Evolutionary conservation across 2,888 invertebrate genomes (phyloP).

Genomic region (Epirrita christyi): DNA sequence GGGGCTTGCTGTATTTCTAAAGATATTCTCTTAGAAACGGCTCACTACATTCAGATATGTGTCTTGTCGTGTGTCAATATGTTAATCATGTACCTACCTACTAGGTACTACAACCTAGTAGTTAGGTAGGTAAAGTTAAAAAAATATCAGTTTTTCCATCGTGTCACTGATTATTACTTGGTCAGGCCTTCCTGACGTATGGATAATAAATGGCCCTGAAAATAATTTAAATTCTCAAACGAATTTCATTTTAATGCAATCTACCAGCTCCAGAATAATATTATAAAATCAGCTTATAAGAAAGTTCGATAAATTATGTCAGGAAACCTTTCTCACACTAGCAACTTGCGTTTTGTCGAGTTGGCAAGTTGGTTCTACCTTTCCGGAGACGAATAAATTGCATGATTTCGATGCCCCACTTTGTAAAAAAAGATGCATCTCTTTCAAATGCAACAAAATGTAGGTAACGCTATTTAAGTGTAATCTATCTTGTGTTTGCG

Average conservation of each 20-base stretch:
- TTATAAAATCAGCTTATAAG: constrained; percentile 14
- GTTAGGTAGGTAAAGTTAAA: no score
- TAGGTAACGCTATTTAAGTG: no score
- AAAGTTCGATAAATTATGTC: constrained; percentile 18
- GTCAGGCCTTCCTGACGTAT: no score
- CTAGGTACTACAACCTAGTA: no score
- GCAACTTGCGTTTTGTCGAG: constrained; percentile 23
- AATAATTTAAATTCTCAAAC: neutral
- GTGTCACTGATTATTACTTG: no score
- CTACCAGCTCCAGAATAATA: constrained; percentile 36
- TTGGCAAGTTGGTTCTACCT: constrained; percentile 29
- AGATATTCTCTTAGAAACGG: no score
- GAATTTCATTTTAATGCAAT: constrained; percentile 13
- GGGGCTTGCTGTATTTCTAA: no score
- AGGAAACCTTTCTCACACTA: constrained; percentile 7
- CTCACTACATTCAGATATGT: no score
- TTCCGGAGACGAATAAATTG: constrained; percentile 42
- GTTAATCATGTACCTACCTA: no score
- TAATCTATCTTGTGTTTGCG: neutral
- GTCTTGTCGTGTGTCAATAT: no score
- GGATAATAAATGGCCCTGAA: no score
- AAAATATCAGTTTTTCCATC: no score
- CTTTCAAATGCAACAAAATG: neutral
- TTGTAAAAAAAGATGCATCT: neutral
- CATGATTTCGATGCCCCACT: constrained; percentile 11